Percentiles rank a stretch among this genome's conserved stretches.
Evolutionary conservation across 2,888 invertebrate species (phyloP).

Genomic region (Dicranocentrus wangi): DNA sequence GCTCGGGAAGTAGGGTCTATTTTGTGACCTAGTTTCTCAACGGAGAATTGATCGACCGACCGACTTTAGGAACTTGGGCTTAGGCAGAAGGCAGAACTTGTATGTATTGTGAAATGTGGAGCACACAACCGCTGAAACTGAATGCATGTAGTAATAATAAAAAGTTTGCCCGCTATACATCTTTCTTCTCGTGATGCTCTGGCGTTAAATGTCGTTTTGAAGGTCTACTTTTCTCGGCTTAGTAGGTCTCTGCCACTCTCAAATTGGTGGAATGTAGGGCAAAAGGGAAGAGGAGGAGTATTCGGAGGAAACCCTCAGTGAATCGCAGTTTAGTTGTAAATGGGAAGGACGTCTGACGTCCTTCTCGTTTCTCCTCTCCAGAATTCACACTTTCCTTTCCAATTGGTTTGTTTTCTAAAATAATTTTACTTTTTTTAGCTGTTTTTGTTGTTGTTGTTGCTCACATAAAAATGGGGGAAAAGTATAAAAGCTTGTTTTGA

Average conservation of each 20-base stretch:
- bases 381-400: constrained; percentile 8
- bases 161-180: too few relatives aligned
- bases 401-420: neutral
- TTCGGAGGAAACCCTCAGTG: constrained; percentile 40
- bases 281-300: neutral
- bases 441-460: neutral
- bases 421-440: neutral
- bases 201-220: constrained; percentile 32
- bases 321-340: constrained; percentile 55
- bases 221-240: constrained; percentile 43
- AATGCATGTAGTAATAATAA: too few relatives aligned
- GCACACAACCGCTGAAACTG: too few relatives aligned
- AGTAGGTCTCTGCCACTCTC: constrained; percentile 45
- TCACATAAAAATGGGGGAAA: too few relatives aligned
- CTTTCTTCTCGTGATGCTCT: too few relatives aligned
- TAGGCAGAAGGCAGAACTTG: constrained; percentile 29
- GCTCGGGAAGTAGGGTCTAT: constrained; percentile 33
- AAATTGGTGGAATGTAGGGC: neutral
- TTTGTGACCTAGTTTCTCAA: constrained; percentile 56
- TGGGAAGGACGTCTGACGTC: constrained; percentile 55
- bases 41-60: constrained; percentile 61
- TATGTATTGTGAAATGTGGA: neutral
- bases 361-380: constrained; percentile 54
- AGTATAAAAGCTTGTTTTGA: too few relatives aligned
- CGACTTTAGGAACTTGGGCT: too few relatives aligned